These are phyloP conservation scores for Melanerpes aurifrons DNA, from an alignment of 2,113 vertebrate genomes.

Conservation along the genomic window DNA sequence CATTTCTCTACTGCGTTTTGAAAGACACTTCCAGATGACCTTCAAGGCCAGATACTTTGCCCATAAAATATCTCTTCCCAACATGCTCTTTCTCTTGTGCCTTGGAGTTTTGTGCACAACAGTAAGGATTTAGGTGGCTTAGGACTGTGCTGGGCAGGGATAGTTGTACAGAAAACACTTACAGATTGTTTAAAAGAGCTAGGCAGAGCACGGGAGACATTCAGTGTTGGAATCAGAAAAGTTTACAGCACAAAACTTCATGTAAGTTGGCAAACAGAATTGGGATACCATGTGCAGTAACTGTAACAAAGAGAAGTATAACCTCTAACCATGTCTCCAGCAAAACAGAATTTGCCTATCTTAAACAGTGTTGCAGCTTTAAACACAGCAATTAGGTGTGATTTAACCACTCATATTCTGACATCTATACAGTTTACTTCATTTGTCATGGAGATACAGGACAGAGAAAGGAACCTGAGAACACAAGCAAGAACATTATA, in stretches of 20 bases:
- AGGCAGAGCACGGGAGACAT: background rate
- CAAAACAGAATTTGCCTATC: background rate
- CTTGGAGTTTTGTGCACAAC: background rate
- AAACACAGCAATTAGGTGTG: background rate
- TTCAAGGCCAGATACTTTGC: background rate
- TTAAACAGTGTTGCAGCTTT: background rate
- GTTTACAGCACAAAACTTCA: background rate
- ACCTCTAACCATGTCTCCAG: background rate
- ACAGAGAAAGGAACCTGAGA: background rate
- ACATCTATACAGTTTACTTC: background rate
- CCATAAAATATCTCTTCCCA: background rate
- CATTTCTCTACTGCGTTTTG: background rate
- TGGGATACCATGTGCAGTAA: background rate
- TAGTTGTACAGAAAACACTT: background rate
- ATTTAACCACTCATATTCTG: background rate
- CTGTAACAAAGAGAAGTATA: background rate
- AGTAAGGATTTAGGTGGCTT: background rate
- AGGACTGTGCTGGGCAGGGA: background rate
- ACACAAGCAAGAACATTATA: background rate
- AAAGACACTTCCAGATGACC: background rate
- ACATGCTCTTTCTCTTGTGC: background rate
- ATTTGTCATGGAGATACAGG: rapidly evolving
- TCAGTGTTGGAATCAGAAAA: background rate
- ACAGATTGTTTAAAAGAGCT: background rate
- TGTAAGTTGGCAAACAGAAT: background rate